Conservation (phyloP, 2,888 invertebrate genomes). For the Euphydryas editha region DNA sequence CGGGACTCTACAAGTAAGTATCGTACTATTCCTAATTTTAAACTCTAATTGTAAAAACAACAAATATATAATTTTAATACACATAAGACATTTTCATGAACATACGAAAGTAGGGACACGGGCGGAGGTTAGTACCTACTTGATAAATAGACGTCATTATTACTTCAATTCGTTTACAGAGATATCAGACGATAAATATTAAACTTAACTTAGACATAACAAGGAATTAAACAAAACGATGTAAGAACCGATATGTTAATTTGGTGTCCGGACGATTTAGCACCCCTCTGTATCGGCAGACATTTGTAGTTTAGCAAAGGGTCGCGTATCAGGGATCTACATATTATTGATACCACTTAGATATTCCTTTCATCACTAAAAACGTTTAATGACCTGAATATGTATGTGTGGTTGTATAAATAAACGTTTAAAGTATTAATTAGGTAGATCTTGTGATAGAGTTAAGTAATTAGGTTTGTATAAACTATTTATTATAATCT, state of each 20-base stretch:
- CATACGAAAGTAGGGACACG: no score
- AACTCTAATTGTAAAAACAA: no score
- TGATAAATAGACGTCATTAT: neutral
- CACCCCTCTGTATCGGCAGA: slow-evolving; percentile 63
- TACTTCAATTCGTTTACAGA: neutral
- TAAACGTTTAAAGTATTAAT: slow-evolving; percentile 48
- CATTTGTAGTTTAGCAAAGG: slow-evolving; percentile 69
- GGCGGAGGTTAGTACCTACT: neutral
- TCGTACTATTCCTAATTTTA: no score
- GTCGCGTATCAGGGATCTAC: slow-evolving; percentile 65
- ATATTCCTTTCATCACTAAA: slow-evolving; percentile 63
- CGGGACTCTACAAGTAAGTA: no score
- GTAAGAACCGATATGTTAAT: slow-evolving; percentile 77
- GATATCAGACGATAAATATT: slow-evolving; percentile 16
- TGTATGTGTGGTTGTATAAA: slow-evolving; percentile 50
- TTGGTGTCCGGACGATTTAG: slow-evolving; percentile 74
- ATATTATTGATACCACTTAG: slow-evolving; percentile 46
- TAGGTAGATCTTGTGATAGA: slow-evolving; percentile 45
- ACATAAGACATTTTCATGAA: no score
- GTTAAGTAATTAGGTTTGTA: slow-evolving; percentile 31
- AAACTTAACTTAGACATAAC: slow-evolving; percentile 36
- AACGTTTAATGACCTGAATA: slow-evolving; percentile 57
- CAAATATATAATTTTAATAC: no score
- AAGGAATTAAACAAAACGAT: slow-evolving; percentile 71
- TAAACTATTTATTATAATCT: slow-evolving; percentile 29